phyloP scores from a whole-genome alignment of 2,113 vertebrate species.

The Gallinago media region DNA sequence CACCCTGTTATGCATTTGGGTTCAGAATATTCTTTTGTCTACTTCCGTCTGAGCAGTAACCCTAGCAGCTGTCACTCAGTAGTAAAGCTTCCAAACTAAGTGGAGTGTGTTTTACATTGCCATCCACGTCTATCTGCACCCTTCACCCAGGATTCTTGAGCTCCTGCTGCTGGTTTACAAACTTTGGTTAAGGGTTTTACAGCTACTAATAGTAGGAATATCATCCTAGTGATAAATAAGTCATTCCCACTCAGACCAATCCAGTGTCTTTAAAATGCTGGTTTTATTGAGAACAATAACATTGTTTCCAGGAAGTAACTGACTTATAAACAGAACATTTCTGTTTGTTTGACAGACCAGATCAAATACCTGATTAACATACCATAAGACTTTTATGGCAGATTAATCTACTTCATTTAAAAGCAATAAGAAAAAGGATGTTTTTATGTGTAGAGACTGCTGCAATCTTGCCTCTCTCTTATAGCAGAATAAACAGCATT shows the following conservation, averaged over 20 bases:
- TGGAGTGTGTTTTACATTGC: neutral
- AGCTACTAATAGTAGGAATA: neutral
- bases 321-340: neutral
- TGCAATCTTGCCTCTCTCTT: neutral
- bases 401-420: neutral
- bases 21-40: neutral
- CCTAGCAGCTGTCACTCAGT: neutral
- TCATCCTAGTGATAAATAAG: neutral
- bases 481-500: neutral
- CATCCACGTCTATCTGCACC: neutral
- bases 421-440: neutral
- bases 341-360: neutral
- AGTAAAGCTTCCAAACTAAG: neutral
- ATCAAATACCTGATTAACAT: neutral
- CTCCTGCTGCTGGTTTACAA: neutral
- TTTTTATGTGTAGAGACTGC: neutral
- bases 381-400: neutral
- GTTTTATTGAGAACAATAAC: neutral
- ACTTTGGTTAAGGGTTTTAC: neutral
- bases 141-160: neutral
- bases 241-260: neutral
- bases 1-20: neutral
- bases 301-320: neutral
- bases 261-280: neutral
- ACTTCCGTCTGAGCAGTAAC: neutral